Evolutionary conservation across 2,888 invertebrate genomes (phyloP), one percentile per base, ranked within the genome.

Genomic region (Amiota communis): DNA sequence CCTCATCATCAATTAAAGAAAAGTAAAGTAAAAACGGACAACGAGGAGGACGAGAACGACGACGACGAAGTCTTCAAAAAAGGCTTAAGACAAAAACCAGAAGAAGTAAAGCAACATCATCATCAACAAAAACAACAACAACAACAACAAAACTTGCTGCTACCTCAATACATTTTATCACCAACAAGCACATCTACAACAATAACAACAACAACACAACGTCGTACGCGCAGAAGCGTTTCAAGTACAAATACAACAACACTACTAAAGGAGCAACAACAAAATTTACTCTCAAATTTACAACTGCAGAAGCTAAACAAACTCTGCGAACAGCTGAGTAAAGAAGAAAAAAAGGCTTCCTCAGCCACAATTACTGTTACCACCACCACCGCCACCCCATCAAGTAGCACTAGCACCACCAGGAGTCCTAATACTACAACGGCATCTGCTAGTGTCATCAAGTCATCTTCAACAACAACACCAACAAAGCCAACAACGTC

Each of bases 331-430:
- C 51, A 51, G 53, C 63, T 51, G 46, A 63, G 51, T 51, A 13
- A 13, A 47, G 17, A 56, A 53, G 67, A 36, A 36, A 6, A 36
- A 36, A 36, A 68, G 51, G 23, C 20, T 75, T 23, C 20, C 71
- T 10, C 57, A 57, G 57, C 53, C 68, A 13, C 73, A 48, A 71
- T 12, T 51, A 69, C 56, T 68, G 75, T 72, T 56, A 23, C 47
- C 69, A 75, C 73, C 12, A 69, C 61, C 8, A 49, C 71, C n/a
- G 59, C 63, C 53, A 53, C 71, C 51, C 71, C 69, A 57, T 49
- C 72, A 70, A 72, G n/a, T n/a, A n/a, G n/a, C 71, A 53, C 71
- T 77, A 81, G 78, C 77, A 81, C 80, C 81, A 79, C 78, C 80
- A 78, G 77, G 53, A 23, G 23, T 23, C 13, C 65, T 36, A 68